Base-by-base conservation (phyloP, 2,113 vertebrate species). In the Sander vitreus region DNA sequence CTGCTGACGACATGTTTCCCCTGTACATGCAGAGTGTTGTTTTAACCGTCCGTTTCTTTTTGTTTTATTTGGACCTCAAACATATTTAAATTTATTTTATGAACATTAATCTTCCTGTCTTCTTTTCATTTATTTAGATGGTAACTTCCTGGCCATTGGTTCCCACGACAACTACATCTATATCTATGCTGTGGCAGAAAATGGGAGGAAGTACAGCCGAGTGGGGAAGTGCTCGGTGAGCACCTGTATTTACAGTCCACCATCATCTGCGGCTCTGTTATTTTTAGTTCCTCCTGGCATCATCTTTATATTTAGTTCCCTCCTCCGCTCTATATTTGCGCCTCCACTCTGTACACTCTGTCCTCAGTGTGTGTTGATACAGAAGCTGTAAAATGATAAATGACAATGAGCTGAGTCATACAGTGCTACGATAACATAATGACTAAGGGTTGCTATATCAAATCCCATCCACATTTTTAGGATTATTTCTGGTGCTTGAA, bases 151-250 rank as follows among this genome's bases (percentile, higher is more conserved):
- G 86, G 97, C 97, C 10, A 98, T 99, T 19, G 98, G 98, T 91
- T 99, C 98, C 77, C 98, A 99, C 43, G 98, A 99, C 96, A 99
- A 99, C 95, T 98, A 97, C 84, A 99, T 99, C 95, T 99, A 99
- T 80, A 97, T 99, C 89, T 99, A 99, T 16, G 95, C 96, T 0
- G 97, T 99, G 81, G 93, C 92, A 9, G 98, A 99, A 91, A 96
- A 95, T 18, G 97, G 98, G 76, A 96, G 96, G 91, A 99, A 98
- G 83, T 99, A 99, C 93, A 96, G 96, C 1, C 95, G 98, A 62
- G 94, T 99, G 36, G 98, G 98, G 87, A 99, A 98, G 86, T 99
- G 98, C 88, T 98, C 97, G 55, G 98, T 99, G 94, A 96, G 97
- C 91, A 13, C 66, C 76, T 83, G 72, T 75, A 23, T 87, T 84